Evolutionary conservation across 2,888 invertebrate genomes (phyloP).

Genomic region (Heteromyza rotundicornis): DNA sequence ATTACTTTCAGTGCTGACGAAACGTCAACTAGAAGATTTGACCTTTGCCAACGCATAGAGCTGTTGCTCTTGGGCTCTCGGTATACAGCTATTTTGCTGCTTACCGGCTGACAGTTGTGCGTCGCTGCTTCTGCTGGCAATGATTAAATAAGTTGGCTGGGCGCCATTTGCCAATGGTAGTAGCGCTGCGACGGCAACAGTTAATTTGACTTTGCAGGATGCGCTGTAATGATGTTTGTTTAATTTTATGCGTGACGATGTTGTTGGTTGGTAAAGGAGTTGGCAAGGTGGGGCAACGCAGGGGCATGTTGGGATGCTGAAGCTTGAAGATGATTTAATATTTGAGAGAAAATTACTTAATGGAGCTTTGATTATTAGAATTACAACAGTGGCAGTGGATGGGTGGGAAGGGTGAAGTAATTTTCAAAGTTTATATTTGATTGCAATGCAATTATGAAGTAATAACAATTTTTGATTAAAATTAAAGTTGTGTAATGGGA

Average conservation of each 20-base stretch:
- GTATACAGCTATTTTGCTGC: too few species aligned
- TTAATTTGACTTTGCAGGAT: slow-evolving; percentile 33
- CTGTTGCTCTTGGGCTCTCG: too few species aligned
- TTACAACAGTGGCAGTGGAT: slow-evolving; percentile 12
- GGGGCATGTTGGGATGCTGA: neutral
- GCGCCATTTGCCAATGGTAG: neutral
- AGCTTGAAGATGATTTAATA: slow-evolving; percentile 25
- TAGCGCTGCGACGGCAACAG: slow-evolving; percentile 12
- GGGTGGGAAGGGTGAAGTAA: too few species aligned
- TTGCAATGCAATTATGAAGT: neutral
- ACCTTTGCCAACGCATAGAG: slow-evolving; percentile 21
- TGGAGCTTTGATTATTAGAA: slow-evolving; percentile 34
- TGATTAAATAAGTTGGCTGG: slow-evolving; percentile 1
- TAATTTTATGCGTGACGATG: slow-evolving; percentile 37
- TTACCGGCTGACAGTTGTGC: neutral
- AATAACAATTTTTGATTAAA: neutral
- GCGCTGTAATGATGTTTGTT: slow-evolving; percentile 36
- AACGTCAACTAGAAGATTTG: slow-evolving; percentile 35
- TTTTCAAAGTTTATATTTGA: neutral
- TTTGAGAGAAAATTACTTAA: slow-evolving; percentile 31
- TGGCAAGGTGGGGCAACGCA: neutral
- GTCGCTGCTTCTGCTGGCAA: slow-evolving; percentile 3
- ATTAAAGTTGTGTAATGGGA: neutral
- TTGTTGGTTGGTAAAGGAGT: too few species aligned
- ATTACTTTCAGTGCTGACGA: slow-evolving; percentile 46